Percentiles rank a stretch among this genome's conserved stretches.
These are phyloP conservation scores for Pomacea canaliculata DNA, from an alignment of 2,888 invertebrate species.

Conservation along the genomic window DNA sequence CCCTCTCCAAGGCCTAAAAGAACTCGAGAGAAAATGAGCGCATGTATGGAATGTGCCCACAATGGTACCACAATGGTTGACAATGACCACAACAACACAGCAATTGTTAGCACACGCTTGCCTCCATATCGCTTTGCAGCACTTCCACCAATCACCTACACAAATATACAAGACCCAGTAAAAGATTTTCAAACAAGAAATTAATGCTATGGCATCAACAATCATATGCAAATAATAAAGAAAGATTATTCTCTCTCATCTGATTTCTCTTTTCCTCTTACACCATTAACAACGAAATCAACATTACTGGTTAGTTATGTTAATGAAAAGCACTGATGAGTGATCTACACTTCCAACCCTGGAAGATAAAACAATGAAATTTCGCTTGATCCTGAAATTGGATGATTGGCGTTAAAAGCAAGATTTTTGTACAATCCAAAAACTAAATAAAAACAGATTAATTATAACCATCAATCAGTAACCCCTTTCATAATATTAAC, in stretches of 20 bases:
- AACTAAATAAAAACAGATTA: too few species aligned
- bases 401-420: too few species aligned
- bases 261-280: too few species aligned
- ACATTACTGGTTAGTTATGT: too few species aligned
- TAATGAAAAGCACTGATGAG: too few species aligned
- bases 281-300: too few species aligned
- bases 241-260: too few species aligned
- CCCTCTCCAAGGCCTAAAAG: conserved; percentile 82
- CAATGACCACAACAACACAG: conserved; percentile 81
- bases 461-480: background rate
- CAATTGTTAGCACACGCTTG: conserved; percentile 78
- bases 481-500: background rate
- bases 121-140: conserved; percentile 79
- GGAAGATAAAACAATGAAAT: too few species aligned
- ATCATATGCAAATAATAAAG: conserved; percentile 65
- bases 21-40: conserved; percentile 77
- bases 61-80: conserved; percentile 80
- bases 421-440: too few species aligned
- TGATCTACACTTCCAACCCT: too few species aligned
- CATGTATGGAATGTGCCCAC: conserved; percentile 75
- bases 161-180: conserved; percentile 15
- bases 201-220: conserved; percentile 76
- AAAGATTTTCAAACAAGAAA: background rate
- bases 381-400: too few species aligned
- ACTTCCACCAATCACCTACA: conserved; percentile 77